Evolutionary conservation across 2,888 invertebrate species (phyloP), one percentile per base, ranked within the genome.

Genomic region (Harpalus rufipes): DNA sequence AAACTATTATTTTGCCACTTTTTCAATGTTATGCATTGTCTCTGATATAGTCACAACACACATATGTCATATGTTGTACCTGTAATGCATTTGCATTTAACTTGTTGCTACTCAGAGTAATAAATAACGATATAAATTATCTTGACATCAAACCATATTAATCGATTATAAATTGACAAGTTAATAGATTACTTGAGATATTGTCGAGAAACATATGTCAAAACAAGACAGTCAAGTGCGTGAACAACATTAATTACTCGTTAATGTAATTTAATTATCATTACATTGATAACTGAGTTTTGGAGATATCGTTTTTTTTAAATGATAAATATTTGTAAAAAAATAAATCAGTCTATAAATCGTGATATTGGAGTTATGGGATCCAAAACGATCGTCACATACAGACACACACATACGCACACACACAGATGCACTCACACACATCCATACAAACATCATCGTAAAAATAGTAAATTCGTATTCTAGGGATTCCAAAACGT

Each of bases 101-200:
- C 44, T 14, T 44, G 41, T 74, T 74, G 41, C 10, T 74, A 14
- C 44, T 74, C 72, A 41, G 16, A 51, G 72, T 44, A 14, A 18
- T 25, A 68, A 21, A 44, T 74, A 44, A 74, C 51, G 41, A 44
- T 7, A 44, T 74, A 74, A 41, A 74, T 74, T 72, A 82, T 72
- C 72, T 82, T 83, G 83, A 83, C 44, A 83, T 83, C 82, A 74
- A 59, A n/a, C 41, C 44, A 18, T 12, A 78, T 58, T 78, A 83
- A 74, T 83, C 83, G 32, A 72, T 81, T 81, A 81, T 74, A 74
- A 83, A 83, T 83, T 83, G 83, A 83, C 83, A 83, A 74, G 74
- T 74, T 61, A 74, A 82, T 72, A 83, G 83, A 83, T 83, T 58
- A 83, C 83, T 83, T 74, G 83, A 83, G 83, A 83, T 83, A 83